Percentiles rank a stretch among this genome's conserved stretches.
Evolutionary conservation across 1,140 invertebrate species (phyloP).

Genomic region (Diachasmimorpha longicaudata): DNA sequence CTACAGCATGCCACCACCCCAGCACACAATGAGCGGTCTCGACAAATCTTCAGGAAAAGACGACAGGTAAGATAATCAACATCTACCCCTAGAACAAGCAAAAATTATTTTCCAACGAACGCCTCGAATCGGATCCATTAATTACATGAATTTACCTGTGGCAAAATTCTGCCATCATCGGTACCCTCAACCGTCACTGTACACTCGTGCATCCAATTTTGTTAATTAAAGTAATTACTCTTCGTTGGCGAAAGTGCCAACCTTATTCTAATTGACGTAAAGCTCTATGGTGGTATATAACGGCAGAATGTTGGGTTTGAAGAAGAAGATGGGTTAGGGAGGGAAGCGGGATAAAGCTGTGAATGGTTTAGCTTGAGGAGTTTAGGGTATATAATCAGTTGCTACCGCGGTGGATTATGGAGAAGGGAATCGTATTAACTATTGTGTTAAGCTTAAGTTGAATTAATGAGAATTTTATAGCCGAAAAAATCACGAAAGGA

Average conservation of each 20-base stretch:
- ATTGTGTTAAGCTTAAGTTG: conserved; percentile 40
- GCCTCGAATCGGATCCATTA: neutral
- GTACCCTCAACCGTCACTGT: neutral
- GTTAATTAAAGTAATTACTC: conserved; percentile 68
- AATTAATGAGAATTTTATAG: conserved; percentile 43
- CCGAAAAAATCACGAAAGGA: conserved; percentile 24
- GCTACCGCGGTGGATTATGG: conserved; percentile 63
- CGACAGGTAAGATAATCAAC: conserved; percentile 70
- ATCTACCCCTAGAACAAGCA: neutral
- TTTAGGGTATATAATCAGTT: conserved; percentile 59
- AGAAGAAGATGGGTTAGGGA: conserved; percentile 38
- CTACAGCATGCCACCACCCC: conserved; percentile 83
- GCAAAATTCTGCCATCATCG: neutral
- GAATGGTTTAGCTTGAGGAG: conserved; percentile 37
- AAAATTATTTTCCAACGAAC: neutral
- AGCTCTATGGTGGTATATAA: conserved; percentile 49
- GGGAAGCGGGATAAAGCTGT: conserved; percentile 46
- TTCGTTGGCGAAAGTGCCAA: conserved; percentile 65
- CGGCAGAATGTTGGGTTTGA: neutral
- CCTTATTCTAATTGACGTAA: conserved; percentile 67
- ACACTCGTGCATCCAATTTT: conserved; percentile 55
- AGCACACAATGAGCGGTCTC: conserved; percentile 72
- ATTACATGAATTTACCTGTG: neutral
- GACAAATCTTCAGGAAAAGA: conserved; percentile 76
- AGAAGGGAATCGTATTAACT: conserved; percentile 38